Evolutionary conservation across 92 coral and sea anemone species (phyloP).

Genomic region (Siderastrea siderea): DNA sequence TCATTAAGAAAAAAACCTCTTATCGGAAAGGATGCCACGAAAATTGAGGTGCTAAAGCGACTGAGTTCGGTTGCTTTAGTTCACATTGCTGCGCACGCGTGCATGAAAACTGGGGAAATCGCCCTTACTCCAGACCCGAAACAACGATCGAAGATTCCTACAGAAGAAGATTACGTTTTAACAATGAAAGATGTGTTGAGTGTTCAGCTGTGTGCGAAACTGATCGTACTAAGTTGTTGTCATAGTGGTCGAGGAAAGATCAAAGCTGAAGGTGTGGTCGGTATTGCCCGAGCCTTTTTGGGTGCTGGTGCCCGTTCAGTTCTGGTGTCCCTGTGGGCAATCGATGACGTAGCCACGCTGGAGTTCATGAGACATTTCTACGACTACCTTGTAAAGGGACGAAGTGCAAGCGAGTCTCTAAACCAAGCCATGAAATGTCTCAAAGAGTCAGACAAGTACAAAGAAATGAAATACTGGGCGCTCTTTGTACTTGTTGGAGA

Average conservation of each 20-base stretch:
- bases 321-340: not conserved
- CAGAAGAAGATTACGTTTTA: not conserved
- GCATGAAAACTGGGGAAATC: not conserved
- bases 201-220: not conserved
- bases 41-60: not conserved
- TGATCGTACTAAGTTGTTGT: not conserved
- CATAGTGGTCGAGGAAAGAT: too few relatives aligned
- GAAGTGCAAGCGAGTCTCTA: not conserved
- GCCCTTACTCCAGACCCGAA: not conserved
- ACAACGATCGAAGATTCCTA: not conserved
- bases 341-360: conserved; percentile 4
- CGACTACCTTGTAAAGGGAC: not conserved
- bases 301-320: too few relatives aligned
- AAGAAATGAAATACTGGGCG: too few relatives aligned
- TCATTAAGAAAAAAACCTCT: not conserved
- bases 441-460: too few relatives aligned
- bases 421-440: too few relatives aligned
- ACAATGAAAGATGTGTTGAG: not conserved
- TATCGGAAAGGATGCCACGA: not conserved
- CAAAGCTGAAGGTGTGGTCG: too few relatives aligned
- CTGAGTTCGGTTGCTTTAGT: not conserved
- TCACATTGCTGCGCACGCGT: not conserved
- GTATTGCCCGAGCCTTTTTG: too few relatives aligned
- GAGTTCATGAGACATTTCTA: not conserved
- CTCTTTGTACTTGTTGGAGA: not conserved